Percentiles rank a stretch among this genome's conserved stretches.
These are phyloP conservation scores for Caiman crocodilus DNA, from an alignment of 2,797 vertebrate species.

Conservation along the genomic window DNA sequence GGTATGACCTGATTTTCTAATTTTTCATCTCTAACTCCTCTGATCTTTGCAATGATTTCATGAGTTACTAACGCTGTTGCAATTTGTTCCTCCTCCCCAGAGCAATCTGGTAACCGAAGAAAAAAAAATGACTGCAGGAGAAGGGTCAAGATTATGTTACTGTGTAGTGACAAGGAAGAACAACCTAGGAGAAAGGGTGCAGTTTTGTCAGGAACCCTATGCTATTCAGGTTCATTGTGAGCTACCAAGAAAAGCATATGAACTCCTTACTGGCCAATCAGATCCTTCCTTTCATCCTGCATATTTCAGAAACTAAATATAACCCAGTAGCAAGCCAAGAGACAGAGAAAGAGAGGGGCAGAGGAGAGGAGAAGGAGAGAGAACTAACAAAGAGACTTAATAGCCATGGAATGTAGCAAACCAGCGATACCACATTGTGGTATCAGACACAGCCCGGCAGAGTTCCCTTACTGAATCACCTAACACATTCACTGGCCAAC, in stretches of 20 bases:
- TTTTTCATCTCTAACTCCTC: background rate
- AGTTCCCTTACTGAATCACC: slow-evolving; percentile 20
- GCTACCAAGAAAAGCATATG: background rate
- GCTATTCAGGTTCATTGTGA: background rate
- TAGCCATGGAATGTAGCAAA: background rate
- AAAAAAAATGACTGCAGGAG: background rate
- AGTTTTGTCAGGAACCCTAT: background rate
- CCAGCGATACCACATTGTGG: background rate
- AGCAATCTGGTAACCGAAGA: background rate
- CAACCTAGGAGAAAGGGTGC: accelerated
- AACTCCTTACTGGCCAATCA: background rate
- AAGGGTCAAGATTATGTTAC: background rate
- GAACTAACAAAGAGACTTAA: slow-evolving; percentile 44
- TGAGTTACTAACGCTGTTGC: background rate
- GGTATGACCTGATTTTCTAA: background rate
- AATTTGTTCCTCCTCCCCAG: background rate
- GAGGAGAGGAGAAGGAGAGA: background rate
- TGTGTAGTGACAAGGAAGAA: background rate
- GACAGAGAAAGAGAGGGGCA: background rate
- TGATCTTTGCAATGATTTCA: background rate
- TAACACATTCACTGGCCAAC: background rate
- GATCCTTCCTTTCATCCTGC: background rate
- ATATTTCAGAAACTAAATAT: slow-evolving; percentile 13
- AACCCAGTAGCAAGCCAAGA: slow-evolving; percentile 18
- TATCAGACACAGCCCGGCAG: background rate